phyloP scores from a whole-genome alignment of 2,113 vertebrate genomes.

The Brachyistius frenatus region DNA sequence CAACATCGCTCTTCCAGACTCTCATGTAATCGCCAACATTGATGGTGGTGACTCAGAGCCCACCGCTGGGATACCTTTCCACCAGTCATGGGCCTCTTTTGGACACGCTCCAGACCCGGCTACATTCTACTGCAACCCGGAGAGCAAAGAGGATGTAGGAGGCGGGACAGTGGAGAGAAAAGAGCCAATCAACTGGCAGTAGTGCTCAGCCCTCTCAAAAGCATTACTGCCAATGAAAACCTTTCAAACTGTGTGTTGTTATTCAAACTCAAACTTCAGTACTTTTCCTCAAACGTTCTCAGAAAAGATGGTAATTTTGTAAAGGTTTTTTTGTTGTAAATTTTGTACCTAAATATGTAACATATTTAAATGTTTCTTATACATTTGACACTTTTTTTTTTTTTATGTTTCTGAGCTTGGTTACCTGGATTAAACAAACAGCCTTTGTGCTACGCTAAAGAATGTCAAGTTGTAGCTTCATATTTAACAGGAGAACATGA shows the following conservation, averaged over 20 bases:
- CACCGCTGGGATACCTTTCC: constrained; percentile 43
- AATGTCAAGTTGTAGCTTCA: no score
- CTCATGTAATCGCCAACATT: constrained; percentile 37
- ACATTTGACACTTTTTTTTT: constrained; percentile 35
- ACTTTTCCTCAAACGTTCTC: constrained; percentile 7
- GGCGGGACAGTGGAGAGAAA: constrained; percentile 39
- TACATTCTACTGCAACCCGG: constrained; percentile 63
- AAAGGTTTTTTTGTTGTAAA: constrained; percentile 27
- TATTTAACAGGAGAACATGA: no score
- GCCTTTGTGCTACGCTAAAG: background rate
- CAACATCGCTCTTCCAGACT: constrained; percentile 43
- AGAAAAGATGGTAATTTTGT: background rate
- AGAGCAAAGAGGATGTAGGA: constrained; percentile 55
- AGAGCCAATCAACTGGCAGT: constrained; percentile 68
- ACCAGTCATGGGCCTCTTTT: constrained; percentile 74
- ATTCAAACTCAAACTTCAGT: constrained; percentile 40
- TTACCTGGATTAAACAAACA: no score
- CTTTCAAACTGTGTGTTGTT: background rate
- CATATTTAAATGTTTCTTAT: constrained; percentile 58
- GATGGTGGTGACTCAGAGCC: constrained; percentile 47
- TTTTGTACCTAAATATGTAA: constrained; percentile 28
- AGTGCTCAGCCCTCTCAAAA: constrained; percentile 24
- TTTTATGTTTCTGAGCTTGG: background rate
- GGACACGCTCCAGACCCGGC: constrained; percentile 55
- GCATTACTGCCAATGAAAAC: constrained; percentile 24